Conservation (phyloP, 2,797 vertebrate species). For the Lerista edwardsae region DNA sequence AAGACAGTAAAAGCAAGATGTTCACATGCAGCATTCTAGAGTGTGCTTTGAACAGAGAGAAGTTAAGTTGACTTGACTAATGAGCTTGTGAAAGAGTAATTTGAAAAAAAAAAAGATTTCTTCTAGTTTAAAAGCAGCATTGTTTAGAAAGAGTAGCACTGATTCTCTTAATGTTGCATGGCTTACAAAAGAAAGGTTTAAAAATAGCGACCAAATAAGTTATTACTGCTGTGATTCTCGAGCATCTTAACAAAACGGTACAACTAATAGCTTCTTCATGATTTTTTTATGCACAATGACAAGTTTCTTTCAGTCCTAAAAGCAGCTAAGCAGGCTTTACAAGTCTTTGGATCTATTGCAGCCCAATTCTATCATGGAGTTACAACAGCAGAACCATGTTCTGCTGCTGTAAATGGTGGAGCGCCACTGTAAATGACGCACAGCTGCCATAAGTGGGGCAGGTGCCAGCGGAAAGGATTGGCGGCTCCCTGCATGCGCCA, state of each 20-base stretch:
- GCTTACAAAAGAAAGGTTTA: constrained; percentile 32
- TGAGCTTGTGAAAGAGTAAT: constrained; percentile 41
- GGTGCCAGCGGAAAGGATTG: too few relatives aligned
- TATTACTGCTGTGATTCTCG: constrained; percentile 43
- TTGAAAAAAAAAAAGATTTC: constrained; percentile 52
- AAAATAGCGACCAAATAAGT: constrained; percentile 16
- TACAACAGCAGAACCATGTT: too few relatives aligned
- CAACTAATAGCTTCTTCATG: constrained; percentile 58
- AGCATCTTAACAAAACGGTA: constrained; percentile 57
- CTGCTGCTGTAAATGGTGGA: too few relatives aligned
- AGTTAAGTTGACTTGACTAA: constrained; percentile 49
- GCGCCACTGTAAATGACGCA: too few relatives aligned
- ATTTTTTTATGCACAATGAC: constrained; percentile 56
- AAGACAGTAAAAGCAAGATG: constrained; percentile 72
- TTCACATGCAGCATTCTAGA: constrained; percentile 53
- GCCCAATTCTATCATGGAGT: too few relatives aligned
- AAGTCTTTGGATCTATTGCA: neutral
- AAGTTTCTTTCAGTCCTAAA: constrained; percentile 50
- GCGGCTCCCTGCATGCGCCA: too few relatives aligned
- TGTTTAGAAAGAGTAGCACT: constrained; percentile 30
- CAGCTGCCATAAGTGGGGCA: too few relatives aligned
- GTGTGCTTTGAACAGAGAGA: constrained; percentile 24
- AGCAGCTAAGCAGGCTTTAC: constrained; percentile 16
- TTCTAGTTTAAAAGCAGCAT: constrained; percentile 28
- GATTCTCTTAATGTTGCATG: constrained; percentile 34